phyloP scores from a whole-genome alignment of 2,888 invertebrate genomes.

The Amphipoea oculea region DNA sequence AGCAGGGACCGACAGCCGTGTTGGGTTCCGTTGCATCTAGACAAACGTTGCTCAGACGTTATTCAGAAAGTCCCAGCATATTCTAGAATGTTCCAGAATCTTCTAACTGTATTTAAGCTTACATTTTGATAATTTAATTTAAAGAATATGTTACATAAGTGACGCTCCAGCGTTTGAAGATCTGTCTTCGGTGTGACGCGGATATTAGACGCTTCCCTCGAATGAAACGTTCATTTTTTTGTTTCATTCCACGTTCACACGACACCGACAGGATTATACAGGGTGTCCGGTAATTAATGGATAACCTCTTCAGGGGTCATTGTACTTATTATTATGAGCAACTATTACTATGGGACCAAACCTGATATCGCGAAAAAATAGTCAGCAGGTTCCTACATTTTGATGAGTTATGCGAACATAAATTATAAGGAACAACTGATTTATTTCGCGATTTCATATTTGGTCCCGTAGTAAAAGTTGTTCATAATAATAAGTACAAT shows the following conservation, averaged over 20 bases:
- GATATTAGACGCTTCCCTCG: not conserved
- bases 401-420: too few relatives aligned
- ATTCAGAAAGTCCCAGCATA: slow-evolving; percentile 2
- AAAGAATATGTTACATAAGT: not conserved
- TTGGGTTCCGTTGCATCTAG: slow-evolving; percentile 59
- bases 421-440: too few relatives aligned
- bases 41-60: slow-evolving; percentile 25
- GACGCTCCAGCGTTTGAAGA: not conserved
- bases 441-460: too few relatives aligned
- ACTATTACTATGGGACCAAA: too few relatives aligned
- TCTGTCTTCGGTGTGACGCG: not conserved
- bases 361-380: too few relatives aligned
- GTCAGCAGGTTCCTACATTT: too few relatives aligned
- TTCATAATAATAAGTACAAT: too few relatives aligned
- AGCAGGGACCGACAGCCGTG: slow-evolving; percentile 56
- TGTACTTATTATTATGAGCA: too few relatives aligned
- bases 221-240: not conserved
- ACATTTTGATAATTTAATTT: slow-evolving; percentile 13
- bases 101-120: slow-evolving; percentile 18
- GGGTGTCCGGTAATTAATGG: too few relatives aligned
- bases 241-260: not conserved
- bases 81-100: not conserved
- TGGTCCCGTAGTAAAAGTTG: too few relatives aligned
- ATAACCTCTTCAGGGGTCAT: too few relatives aligned
- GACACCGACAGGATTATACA: not conserved